These are phyloP conservation scores for Leptoteleia sp. DNA, from an alignment of 1,140 invertebrate species.

Conservation along the genomic window DNA sequence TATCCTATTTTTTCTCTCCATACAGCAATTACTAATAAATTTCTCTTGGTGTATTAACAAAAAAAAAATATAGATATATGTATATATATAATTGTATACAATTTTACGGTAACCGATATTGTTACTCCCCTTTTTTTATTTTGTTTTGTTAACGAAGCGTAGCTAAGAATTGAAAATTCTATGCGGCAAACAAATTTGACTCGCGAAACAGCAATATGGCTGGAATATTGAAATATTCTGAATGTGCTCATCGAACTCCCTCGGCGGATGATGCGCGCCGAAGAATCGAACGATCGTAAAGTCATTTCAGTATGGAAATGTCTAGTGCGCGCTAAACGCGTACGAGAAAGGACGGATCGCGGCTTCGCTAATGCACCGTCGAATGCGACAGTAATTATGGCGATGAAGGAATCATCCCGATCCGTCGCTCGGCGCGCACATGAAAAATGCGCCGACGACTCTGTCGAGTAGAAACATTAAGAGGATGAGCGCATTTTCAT, in stretches of 20 bases:
- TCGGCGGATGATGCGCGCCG: constrained; percentile 29
- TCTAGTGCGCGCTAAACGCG: constrained; percentile 32
- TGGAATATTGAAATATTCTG: constrained; percentile 66
- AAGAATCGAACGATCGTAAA: constrained; percentile 64
- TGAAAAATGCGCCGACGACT: constrained; percentile 34
- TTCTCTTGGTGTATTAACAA: too few relatives aligned
- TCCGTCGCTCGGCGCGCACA: constrained; percentile 26
- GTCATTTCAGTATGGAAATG: constrained; percentile 65
- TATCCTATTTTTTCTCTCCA: too few relatives aligned
- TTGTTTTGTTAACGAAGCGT: too few relatives aligned
- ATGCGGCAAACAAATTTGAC: constrained; percentile 9
- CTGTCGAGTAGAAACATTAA: constrained; percentile 49
- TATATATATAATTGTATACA: too few relatives aligned
- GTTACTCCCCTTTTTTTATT: too few relatives aligned
- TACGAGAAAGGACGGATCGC: constrained; percentile 21
- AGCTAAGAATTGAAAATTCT: constrained; percentile 26
- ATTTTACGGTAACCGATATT: too few relatives aligned
- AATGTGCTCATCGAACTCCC: constrained; percentile 58
- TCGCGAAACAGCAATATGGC: constrained; percentile 28
- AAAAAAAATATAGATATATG: too few relatives aligned
- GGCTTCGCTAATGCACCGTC: constrained; percentile 50
- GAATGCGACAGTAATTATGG: constrained; percentile 60
- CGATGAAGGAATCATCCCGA: constrained; percentile 62
- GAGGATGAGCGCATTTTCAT: constrained; percentile 50
- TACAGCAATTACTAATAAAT: too few relatives aligned